Evolutionary conservation across 2,888 invertebrate genomes (phyloP), one percentile per base, ranked within the genome.

Genomic region (Azorinus chamasolen): DNA sequence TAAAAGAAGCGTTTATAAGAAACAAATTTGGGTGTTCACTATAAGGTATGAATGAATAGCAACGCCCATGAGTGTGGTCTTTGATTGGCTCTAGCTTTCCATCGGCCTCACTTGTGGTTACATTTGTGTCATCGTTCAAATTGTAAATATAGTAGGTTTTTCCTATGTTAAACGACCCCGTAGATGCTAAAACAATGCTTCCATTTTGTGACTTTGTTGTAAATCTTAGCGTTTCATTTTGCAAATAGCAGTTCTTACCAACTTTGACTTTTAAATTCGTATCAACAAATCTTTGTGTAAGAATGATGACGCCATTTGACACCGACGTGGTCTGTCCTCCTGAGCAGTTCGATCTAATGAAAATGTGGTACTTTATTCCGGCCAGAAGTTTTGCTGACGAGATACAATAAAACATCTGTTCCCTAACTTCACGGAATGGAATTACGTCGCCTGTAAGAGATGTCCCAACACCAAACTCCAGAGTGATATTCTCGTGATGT

Each of bases 401-500:
- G 24, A 53, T 16, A 25, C 53, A 53, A 6, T 25, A 5, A 16
- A n/a, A 16, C 2, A 5, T 5, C 14, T 16, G 24, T 16, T 53
- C 27, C 20, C 41, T 58, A n/a, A 58, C 25, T 27, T 5, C n/a
- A 18, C 37, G n/a, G 45, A 64, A 72, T n/a, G n/a, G 22, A 14
- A 64, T n/a, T 24, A 64, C 20, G 54, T 72, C 39, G 22, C 50
- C 54, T 5, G 59, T 54, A n/a, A 18, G 5, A 1, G 43, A 53
- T 18, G 46, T 32, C 12, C 71, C 71, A 32, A 72, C 43, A 20
- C 58, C 71, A 2, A 72, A 18, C 53, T 64, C 64, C 12, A 72
- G 12, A 12, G 24, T 12, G 25, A 72, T 37, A 27, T 51, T 22
- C 45, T 72, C 64, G 37, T 72, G 65, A 32, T 75, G 81, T 43